Evolutionary conservation across 2,888 invertebrate species (phyloP).

Genomic region (Phengaris arion): DNA sequence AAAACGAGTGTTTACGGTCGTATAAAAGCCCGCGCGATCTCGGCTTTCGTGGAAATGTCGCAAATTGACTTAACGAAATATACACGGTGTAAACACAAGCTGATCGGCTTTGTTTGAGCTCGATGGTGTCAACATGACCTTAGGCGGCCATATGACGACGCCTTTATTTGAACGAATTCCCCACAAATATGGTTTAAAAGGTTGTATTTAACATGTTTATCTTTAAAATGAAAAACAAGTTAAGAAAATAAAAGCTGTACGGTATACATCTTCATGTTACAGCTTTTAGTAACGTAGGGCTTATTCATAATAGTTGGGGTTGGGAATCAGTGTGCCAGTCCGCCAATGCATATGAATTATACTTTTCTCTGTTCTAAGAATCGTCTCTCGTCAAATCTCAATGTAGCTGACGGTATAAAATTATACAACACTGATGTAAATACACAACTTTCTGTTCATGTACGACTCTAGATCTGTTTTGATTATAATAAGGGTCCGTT

Average conservation of each 20-base stretch:
- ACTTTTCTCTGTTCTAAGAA: too few species aligned
- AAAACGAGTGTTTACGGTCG: constrained; percentile 19
- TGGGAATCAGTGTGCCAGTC: too few species aligned
- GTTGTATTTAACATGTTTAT: constrained; percentile 10
- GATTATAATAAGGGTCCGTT: too few species aligned
- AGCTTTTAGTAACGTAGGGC: too few species aligned
- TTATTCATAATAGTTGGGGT: too few species aligned
- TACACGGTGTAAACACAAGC: constrained; percentile 60
- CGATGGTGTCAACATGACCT: constrained; percentile 72
- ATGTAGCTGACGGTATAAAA: too few species aligned
- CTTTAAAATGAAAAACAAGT: constrained; percentile 4
- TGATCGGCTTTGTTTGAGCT: constrained; percentile 63
- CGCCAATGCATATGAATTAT: too few species aligned
- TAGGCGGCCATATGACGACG: constrained; percentile 64
- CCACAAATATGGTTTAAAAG: constrained; percentile 27
- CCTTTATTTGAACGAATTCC: constrained; percentile 59
- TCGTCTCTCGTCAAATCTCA: too few species aligned
- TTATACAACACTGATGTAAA: too few species aligned
- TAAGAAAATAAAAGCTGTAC: background rate
- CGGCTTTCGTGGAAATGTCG: constrained; percentile 38
- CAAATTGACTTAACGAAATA: constrained; percentile 64
- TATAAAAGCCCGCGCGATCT: constrained; percentile 14
- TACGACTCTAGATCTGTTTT: too few species aligned
- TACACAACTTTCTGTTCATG: too few species aligned
- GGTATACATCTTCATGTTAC: too few species aligned